Base-by-base conservation (phyloP, 1,140 invertebrate genomes). In the Drosophila setifemur region DNA sequence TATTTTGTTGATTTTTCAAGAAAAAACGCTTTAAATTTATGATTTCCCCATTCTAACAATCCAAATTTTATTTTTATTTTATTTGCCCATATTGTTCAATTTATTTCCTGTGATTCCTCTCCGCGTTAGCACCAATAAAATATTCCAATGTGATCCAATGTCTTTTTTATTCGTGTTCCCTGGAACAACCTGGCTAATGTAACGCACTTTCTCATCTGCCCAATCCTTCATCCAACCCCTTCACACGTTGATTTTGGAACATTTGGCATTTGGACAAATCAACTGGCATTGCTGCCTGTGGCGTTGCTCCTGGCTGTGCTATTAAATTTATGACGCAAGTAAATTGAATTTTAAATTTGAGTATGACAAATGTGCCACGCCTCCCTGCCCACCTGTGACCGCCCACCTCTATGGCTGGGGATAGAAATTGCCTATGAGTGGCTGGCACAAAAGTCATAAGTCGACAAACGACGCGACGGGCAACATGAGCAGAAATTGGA, bases 291-390 rank as follows among this genome's bases (percentile, higher is more conserved):
- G 61, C 14, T 43, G 45, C 54, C 45, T 35, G 50, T 25, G 52
- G 57, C 33, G 53, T 35, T 21, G 35, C 26, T 18, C 49, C 28
- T 64, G 48, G 68, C 69, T 52, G 49, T 54, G 66, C 81, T 86
- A 86, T 86, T 86, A 86, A 86, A 86, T 86, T 86, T 86, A 86
- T 86, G 82, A 86, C 82, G 82, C 68, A 87, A 86, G 81, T 86
- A 86, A 86, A 86, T 86, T 86, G 81, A 86, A 86, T 86, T 86
- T 86, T 86, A 86, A 86, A 86, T 86, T 86, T 73, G 81, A 81
- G 81, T 87, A 87, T 86, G 81, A 86, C 82, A 87, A 86, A 86
- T 86, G 82, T 40, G 68, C 33, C 68, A 83, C 68, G 73, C 77
- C 61, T 23, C 8, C 44, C n/a, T 9, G 9, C 35, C 39, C 47